phyloP scores from a whole-genome alignment of 2,888 invertebrate species.

The Drosophila borborema region DNA sequence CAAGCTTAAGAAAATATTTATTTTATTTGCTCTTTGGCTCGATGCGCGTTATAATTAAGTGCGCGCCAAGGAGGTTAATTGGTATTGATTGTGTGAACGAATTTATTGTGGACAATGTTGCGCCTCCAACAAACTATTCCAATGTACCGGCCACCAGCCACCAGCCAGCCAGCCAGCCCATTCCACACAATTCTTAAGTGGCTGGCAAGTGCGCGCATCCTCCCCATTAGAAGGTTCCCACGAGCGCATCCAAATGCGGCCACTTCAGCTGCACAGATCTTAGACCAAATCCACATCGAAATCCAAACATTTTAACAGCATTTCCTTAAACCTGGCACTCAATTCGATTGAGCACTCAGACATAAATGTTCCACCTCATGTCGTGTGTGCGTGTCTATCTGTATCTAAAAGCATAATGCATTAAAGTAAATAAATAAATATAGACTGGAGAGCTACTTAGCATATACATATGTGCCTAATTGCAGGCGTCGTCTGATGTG shows the following conservation, averaged over 20 bases:
- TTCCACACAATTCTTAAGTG: constrained; percentile 32
- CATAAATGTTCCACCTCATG: constrained; percentile 3
- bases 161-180: neutral
- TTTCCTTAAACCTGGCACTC: constrained; percentile 34
- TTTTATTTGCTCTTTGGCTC: constrained; percentile 51
- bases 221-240: constrained; percentile 51
- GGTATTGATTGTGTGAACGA: constrained; percentile 73
- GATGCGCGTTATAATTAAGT: constrained; percentile 53
- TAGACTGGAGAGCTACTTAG: constrained; percentile 13
- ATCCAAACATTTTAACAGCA: constrained; percentile 23
- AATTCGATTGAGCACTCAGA: constrained; percentile 27
- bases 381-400: neutral
- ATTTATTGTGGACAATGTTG: constrained; percentile 47
- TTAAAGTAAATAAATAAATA: constrained; percentile 6
- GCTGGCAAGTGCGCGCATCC: constrained; percentile 47
- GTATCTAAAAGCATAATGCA: constrained; percentile 10
- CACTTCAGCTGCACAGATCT: constrained; percentile 14
- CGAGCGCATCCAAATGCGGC: constrained; percentile 35
- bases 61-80: constrained; percentile 71
- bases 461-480: constrained; percentile 10
- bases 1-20: constrained; percentile 61
- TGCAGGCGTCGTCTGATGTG: constrained; percentile 31
- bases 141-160: neutral
- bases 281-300: constrained; percentile 2
- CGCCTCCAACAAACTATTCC: constrained; percentile 11